Evolutionary conservation across 2,797 vertebrate genomes (phyloP).

Genomic region (Aeoliscus strigatus): DNA sequence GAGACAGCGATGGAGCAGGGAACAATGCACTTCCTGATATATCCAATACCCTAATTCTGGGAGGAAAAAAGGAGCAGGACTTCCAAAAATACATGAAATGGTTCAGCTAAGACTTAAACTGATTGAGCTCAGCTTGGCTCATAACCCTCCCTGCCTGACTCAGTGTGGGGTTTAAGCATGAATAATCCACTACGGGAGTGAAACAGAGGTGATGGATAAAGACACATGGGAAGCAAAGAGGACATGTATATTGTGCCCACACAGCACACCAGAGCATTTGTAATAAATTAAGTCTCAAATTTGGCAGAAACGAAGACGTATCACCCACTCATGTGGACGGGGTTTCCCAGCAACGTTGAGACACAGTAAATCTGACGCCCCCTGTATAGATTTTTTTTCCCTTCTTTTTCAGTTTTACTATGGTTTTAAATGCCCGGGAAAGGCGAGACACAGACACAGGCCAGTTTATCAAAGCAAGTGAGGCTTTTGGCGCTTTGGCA

Average conservation of each 20-base stretch:
- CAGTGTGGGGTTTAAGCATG: conserved; percentile 31
- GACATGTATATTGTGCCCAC: conserved; percentile 18
- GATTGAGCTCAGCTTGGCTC: conserved; percentile 51
- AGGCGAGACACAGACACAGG: conserved; percentile 17
- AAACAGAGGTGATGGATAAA: conserved; percentile 23
- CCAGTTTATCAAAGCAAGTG: conserved; percentile 43
- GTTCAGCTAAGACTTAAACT: conserved; percentile 50
- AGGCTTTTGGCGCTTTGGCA: conserved; percentile 58
- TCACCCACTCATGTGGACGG: neutral
- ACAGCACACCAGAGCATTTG: conserved; percentile 4
- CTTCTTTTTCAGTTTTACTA: conserved; percentile 5
- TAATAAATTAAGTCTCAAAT: conserved; percentile 3
- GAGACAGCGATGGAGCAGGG: conserved; percentile 49
- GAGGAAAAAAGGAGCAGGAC: conserved; percentile 19
- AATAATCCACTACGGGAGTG: conserved; percentile 45
- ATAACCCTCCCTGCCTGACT: conserved; percentile 42
- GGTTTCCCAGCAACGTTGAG: neutral
- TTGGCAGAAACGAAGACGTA: conserved; percentile 10
- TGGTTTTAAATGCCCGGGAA: conserved; percentile 16
- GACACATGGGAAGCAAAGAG: conserved; percentile 10
- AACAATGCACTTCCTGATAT: conserved; percentile 51
- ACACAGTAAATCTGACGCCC: neutral
- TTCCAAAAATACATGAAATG: conserved; percentile 49
- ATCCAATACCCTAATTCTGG: conserved; percentile 50
- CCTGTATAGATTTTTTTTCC: conserved; percentile 7